Percentiles rank a stretch among this genome's conserved stretches.
Conservation (phyloP, 2,888 invertebrate genomes). For the Acronicta alni region DNA sequence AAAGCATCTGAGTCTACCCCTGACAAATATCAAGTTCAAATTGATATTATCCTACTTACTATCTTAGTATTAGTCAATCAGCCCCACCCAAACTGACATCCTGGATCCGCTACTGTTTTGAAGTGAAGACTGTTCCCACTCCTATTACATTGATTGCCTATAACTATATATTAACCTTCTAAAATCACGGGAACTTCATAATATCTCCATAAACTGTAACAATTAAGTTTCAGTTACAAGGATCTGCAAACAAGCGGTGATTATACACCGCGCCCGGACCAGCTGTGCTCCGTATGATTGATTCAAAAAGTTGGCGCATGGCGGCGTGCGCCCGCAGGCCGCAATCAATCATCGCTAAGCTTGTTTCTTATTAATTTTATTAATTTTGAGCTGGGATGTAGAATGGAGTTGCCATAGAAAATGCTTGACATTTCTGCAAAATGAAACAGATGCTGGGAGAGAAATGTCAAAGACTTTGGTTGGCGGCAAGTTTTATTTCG, state of each 20-base stretch:
- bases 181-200: slow-evolving; percentile 2
- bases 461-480: not conserved
- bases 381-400: slow-evolving; percentile 35
- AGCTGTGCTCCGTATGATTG: slow-evolving; percentile 53
- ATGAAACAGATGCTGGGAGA: not conserved
- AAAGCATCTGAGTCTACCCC: too few species aligned
- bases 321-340: slow-evolving; percentile 37
- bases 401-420: slow-evolving; percentile 9
- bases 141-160: too few species aligned
- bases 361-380: slow-evolving; percentile 51
- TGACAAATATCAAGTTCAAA: too few species aligned
- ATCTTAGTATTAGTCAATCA: too few species aligned
- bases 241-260: slow-evolving; percentile 41
- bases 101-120: too few species aligned
- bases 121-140: too few species aligned
- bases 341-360: slow-evolving; percentile 57
- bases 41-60: too few species aligned
- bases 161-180: too few species aligned
- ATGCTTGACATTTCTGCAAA: slow-evolving; percentile 20
- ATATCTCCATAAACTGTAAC: slow-evolving; percentile 35
- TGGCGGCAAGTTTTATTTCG: too few species aligned
- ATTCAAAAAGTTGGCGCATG: slow-evolving; percentile 63
- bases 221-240: slow-evolving; percentile 36
- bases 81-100: too few species aligned
- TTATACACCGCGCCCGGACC: slow-evolving; percentile 41